Evolutionary conservation across 2,888 invertebrate genomes (phyloP).

Genomic region (Venustoraphidia nigricollis): DNA sequence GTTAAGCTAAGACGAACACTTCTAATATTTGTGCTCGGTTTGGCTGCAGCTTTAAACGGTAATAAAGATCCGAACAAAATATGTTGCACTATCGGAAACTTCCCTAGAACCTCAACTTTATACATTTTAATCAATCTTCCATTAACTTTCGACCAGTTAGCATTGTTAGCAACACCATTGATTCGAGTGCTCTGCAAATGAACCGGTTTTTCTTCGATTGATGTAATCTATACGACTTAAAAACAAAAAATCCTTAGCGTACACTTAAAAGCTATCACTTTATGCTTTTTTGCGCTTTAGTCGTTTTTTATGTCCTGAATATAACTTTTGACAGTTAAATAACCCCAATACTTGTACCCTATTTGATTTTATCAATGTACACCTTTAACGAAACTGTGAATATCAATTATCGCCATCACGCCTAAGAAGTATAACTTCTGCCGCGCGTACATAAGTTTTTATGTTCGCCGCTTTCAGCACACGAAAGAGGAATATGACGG

Average conservation of each 20-base stretch:
- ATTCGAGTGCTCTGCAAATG: conserved; percentile 98
- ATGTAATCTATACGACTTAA: conserved; percentile 88
- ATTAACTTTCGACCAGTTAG: conserved; percentile 89
- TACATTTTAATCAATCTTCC: conserved; percentile 96
- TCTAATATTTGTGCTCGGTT: conserved; percentile 10
- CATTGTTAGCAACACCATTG: conserved; percentile 96
- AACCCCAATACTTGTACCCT: no score
- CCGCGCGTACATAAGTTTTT: no score
- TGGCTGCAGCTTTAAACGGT: conserved; percentile 42
- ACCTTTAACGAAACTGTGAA: no score
- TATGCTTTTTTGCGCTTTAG: no score
- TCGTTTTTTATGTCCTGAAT: no score
- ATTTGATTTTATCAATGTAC: no score
- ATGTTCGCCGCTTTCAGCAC: no score
- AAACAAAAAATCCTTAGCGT: conserved; percentile 74
- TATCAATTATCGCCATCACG: no score
- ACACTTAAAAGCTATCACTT: no score
- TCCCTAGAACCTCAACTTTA: conserved; percentile 82
- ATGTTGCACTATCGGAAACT: conserved; percentile 93
- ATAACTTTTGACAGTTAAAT: no score
- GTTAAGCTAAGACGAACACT: conserved; percentile 6
- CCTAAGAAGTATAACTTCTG: no score
- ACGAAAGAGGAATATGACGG: no score
- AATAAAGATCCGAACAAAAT: conserved; percentile 82
- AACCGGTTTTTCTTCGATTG: conserved; percentile 82